Evolutionary conservation across 2,888 invertebrate genomes (phyloP).

Genomic region (Melanophora roralis): DNA sequence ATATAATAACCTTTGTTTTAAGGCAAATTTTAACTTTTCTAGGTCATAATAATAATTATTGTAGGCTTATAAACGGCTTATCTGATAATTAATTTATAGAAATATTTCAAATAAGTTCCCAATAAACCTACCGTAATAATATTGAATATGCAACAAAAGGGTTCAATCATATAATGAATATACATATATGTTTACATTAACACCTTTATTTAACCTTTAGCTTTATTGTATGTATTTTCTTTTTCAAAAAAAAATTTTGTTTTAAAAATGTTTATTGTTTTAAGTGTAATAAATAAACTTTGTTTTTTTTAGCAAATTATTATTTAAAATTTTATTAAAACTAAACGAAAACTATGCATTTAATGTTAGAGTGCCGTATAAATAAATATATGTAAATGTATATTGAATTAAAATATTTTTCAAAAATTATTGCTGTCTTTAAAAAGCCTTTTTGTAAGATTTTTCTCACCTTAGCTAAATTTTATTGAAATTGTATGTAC

Average conservation of each 20-base stretch:
- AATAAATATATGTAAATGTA: background rate
- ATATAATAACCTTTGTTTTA: too few relatives aligned
- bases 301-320: background rate
- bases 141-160: too few relatives aligned
- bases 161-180: background rate
- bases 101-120: too few relatives aligned
- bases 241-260: too few relatives aligned
- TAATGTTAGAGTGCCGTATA: slow-evolving; percentile 27
- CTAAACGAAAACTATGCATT: slow-evolving; percentile 47
- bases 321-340: background rate
- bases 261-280: too few relatives aligned
- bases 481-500: slow-evolving; percentile 21
- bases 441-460: slow-evolving; percentile 25
- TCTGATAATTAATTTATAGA: too few relatives aligned
- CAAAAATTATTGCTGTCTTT: slow-evolving; percentile 35
- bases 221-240: slow-evolving; percentile 19
- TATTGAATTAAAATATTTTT: background rate
- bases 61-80: too few relatives aligned
- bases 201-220: slow-evolving; percentile 29
- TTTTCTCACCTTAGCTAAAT: slow-evolving; percentile 11
- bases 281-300: too few relatives aligned
- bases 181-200: slow-evolving; percentile 2
- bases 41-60: too few relatives aligned
- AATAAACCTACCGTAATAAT: too few relatives aligned
- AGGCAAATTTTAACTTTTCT: too few relatives aligned